Evolutionary conservation across 2,797 vertebrate genomes (phyloP).

Genomic region (Anas flavirostris): DNA sequence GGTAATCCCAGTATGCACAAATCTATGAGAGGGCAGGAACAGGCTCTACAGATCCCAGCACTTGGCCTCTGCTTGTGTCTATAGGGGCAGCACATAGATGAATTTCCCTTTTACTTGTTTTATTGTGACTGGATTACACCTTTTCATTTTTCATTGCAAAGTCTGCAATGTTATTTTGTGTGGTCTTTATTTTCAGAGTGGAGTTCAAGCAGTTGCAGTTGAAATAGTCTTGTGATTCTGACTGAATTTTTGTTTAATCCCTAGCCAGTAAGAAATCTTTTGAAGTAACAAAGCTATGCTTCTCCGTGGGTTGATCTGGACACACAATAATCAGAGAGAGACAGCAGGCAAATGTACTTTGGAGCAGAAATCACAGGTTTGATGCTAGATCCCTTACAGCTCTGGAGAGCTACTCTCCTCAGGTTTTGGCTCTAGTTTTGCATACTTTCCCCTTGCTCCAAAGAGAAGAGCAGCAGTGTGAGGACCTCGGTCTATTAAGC

Average conservation of each 20-base stretch:
- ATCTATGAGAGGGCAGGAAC: background rate
- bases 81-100: background rate
- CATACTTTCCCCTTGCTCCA: background rate
- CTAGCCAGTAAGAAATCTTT: background rate
- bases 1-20: background rate
- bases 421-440: background rate
- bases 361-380: background rate
- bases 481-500: background rate
- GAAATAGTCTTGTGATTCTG: background rate
- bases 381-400: background rate
- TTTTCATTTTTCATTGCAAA: background rate
- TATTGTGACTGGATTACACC: background rate
- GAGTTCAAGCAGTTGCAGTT: background rate
- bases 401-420: background rate
- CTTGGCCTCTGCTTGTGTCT: background rate
- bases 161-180: background rate
- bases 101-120: background rate
- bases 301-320: background rate
- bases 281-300: background rate
- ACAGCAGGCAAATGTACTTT: accelerated
- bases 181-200: background rate
- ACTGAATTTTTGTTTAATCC: background rate
- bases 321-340: background rate
- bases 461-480: background rate
- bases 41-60: background rate